Evolutionary conservation across 2,113 vertebrate species (phyloP).

Genomic region (Sarotherodon lohbergeri): DNA sequence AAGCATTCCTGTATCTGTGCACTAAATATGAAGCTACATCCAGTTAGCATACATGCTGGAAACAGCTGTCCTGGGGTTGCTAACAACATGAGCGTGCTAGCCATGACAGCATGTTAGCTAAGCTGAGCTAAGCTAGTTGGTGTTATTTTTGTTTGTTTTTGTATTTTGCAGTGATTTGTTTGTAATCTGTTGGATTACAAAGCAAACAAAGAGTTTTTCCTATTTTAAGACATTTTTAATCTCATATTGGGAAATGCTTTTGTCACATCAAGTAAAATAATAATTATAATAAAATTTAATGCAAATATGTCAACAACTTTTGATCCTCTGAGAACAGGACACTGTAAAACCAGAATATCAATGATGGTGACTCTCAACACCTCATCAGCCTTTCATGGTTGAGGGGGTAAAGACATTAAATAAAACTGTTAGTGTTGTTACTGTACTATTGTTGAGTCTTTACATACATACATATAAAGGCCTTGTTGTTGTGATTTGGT

Average conservation of each 20-base stretch:
- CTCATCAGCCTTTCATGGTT: background rate
- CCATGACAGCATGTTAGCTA: background rate
- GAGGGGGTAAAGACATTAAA: accelerated
- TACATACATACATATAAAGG: background rate
- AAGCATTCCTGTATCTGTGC: background rate
- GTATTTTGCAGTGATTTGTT: background rate
- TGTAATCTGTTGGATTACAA: background rate
- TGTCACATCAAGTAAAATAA: background rate
- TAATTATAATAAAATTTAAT: accelerated
- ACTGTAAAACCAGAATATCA: background rate
- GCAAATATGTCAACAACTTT: background rate
- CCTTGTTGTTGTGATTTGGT: background rate
- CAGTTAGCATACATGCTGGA: background rate
- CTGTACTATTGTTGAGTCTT: background rate
- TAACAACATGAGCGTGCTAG: background rate
- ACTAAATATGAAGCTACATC: background rate
- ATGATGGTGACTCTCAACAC: background rate
- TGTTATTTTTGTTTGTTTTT: background rate
- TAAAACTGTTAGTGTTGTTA: background rate
- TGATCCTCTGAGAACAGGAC: background rate
- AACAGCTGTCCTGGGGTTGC: background rate
- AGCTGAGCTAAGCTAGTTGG: background rate
- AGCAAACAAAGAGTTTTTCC: background rate
- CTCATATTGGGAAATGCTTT: background rate
- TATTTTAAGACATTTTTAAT: background rate